These are phyloP conservation scores for Natrix natrix DNA, from an alignment of 2,797 vertebrate species.

Conservation along the genomic window DNA sequence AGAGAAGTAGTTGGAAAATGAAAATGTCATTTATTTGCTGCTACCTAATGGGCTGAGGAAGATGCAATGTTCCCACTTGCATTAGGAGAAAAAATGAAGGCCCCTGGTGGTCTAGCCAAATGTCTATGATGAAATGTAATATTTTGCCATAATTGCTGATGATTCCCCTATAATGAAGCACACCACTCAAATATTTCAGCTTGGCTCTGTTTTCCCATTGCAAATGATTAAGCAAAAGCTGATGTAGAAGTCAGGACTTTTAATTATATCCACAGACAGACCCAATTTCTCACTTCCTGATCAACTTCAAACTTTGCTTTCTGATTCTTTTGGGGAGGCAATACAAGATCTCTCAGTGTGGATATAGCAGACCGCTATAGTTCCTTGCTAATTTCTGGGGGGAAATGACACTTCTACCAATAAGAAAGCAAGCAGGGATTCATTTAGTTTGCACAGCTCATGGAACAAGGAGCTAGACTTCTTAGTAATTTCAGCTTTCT, in stretches of 20 bases:
- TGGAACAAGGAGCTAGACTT: not conserved
- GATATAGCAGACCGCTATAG: not conserved
- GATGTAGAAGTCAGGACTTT: not conserved
- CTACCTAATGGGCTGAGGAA: not conserved
- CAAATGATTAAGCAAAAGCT: not conserved
- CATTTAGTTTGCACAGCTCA: not conserved
- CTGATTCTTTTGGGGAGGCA: not conserved
- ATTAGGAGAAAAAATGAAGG: not conserved
- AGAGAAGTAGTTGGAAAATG: not conserved
- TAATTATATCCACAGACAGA: not conserved
- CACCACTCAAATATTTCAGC: not conserved
- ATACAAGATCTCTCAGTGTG: not conserved
- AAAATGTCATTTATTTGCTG: not conserved
- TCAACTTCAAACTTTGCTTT: not conserved
- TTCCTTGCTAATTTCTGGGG: not conserved
- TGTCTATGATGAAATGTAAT: not conserved
- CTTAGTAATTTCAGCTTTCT: not conserved
- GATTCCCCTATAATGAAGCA: not conserved
- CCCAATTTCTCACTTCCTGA: not conserved
- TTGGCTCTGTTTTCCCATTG: not conserved
- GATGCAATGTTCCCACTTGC: not conserved
- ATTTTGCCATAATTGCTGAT: not conserved
- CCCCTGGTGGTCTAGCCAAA: not conserved
- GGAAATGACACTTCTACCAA: not conserved
- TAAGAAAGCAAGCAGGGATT: not conserved